Conservation (phyloP, 2,797 vertebrate genomes). For the Rhadinocentrus ornatus region DNA sequence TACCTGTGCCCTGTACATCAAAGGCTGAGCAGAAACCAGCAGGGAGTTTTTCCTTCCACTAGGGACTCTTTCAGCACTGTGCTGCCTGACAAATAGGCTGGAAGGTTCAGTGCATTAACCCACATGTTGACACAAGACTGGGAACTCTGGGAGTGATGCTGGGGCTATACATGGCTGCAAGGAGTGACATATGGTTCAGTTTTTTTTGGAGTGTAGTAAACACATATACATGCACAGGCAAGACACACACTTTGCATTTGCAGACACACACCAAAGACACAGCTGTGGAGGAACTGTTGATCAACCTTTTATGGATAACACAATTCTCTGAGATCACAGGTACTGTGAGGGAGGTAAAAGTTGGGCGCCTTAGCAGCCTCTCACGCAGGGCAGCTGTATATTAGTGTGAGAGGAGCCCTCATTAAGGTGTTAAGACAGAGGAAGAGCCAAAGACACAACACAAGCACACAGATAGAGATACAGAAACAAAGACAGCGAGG, state of each 20-base stretch:
- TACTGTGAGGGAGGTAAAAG: slow-evolving; percentile 26
- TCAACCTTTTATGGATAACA: slow-evolving; percentile 1
- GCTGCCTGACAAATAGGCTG: slow-evolving; percentile 59
- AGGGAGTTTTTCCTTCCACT: slow-evolving; percentile 39
- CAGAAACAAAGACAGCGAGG: slow-evolving; percentile 31
- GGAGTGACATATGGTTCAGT: slow-evolving; percentile 43
- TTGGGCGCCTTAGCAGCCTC: slow-evolving; percentile 6
- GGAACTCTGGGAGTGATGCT: slow-evolving; percentile 15
- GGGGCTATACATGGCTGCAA: slow-evolving; percentile 32
- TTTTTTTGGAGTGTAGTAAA: slow-evolving; percentile 30
- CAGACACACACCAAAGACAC: not conserved
- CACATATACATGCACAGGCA: slow-evolving; percentile 12
- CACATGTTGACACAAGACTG: slow-evolving; percentile 65
- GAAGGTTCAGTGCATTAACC: slow-evolving; percentile 59
- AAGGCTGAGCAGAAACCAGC: slow-evolving; percentile 56
- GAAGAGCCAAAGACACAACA: slow-evolving; percentile 67
- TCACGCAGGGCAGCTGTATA: slow-evolving; percentile 4
- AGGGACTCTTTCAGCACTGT: slow-evolving; percentile 47
- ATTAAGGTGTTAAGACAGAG: slow-evolving; percentile 38
- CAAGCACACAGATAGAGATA: slow-evolving; percentile 38
- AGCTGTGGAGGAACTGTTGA: not conserved
- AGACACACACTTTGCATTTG: not conserved
- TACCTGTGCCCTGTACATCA: slow-evolving; percentile 64
- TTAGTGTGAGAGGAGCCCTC: slow-evolving; percentile 35
- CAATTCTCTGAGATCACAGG: slow-evolving; percentile 7